Base-by-base conservation (phyloP, 2,888 invertebrate species). In the Lamellibrachia satsuma region DNA sequence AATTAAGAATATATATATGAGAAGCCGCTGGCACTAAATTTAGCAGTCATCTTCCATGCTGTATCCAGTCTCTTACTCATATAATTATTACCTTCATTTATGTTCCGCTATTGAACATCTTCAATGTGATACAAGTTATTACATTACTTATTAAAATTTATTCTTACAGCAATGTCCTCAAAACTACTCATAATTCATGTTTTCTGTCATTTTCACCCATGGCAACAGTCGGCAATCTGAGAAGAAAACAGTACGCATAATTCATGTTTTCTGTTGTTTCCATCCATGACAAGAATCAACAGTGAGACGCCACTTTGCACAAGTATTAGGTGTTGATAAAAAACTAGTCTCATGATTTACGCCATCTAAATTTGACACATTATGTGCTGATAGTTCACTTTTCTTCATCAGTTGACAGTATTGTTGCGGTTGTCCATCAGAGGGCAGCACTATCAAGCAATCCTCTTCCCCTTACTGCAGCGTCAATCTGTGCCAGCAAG, bases 381-480 rank as follows among this genome's bases (percentile, higher is more conserved):
- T 22, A 11, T 75, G 11, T 22, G 75, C 15, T 75, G 75, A 75
- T 22, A 22, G 3, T 75, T 57, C 2, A 15, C 57, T 6, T 60
- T 60, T 75, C 22, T 75, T 75, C n/a, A 6, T 75, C 75, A 75
- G 75, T 75, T 75, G 75, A 75, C 22, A 75, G 75, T 75, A 22
- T 75, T 75, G 75, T 75, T 75, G 75, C 75, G 75, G 75, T 75
- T 75, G 75, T 75, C 75, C 75, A 75, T n/a, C 75, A 75, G 75
- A 75, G 75, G 75, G 75, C 75, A 75, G 75, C 75, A 75, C 6
- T n/a, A 75, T 75, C 75, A 75, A 75, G 22, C 75, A 75, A 75
- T 75, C 75, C 75, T n/a, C 75, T 22, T 4, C 22, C 75, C 75
- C 75, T 75, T 15, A 22, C 75, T 75, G 75, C 22, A 6, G 75